These are phyloP conservation scores for Leuciscus waleckii DNA, from an alignment of 2,797 vertebrate genomes.

Conservation along the genomic window DNA sequence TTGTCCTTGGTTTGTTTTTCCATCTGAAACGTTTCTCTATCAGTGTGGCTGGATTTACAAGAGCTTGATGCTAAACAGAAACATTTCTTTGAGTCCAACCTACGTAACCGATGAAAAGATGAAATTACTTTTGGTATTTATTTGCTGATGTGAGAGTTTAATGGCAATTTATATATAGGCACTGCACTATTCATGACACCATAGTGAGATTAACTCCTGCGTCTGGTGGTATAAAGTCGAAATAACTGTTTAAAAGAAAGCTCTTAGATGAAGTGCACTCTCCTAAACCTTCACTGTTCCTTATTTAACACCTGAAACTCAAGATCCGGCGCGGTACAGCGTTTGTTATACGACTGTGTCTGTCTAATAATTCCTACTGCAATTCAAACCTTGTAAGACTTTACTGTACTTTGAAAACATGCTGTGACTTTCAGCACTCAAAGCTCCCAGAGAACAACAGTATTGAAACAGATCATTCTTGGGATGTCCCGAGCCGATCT, in stretches of 20 bases:
- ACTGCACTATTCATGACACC: background rate
- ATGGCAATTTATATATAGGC: background rate
- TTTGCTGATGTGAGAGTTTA: background rate
- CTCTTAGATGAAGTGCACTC: background rate
- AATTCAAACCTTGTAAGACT: background rate
- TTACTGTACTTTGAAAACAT: background rate
- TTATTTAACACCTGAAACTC: background rate
- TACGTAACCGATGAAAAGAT: background rate
- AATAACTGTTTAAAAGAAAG: background rate
- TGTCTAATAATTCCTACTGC: background rate
- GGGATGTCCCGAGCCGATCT: too few relatives aligned
- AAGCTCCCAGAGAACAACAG: background rate
- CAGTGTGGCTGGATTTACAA: background rate
- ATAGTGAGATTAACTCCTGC: background rate
- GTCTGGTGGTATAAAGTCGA: background rate
- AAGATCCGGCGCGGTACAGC: background rate
- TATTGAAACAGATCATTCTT: background rate
- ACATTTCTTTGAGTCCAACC: background rate
- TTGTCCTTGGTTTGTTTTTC: background rate
- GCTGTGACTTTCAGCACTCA: background rate
- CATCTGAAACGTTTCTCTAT: background rate
- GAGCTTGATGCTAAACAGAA: background rate
- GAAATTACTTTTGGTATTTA: background rate
- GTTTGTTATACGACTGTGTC: background rate
- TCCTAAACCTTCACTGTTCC: background rate